Evolutionary conservation across 2,888 invertebrate species (phyloP), one percentile per base, ranked within the genome.

Genomic region (Caenorhabditis drosophilae): DNA sequence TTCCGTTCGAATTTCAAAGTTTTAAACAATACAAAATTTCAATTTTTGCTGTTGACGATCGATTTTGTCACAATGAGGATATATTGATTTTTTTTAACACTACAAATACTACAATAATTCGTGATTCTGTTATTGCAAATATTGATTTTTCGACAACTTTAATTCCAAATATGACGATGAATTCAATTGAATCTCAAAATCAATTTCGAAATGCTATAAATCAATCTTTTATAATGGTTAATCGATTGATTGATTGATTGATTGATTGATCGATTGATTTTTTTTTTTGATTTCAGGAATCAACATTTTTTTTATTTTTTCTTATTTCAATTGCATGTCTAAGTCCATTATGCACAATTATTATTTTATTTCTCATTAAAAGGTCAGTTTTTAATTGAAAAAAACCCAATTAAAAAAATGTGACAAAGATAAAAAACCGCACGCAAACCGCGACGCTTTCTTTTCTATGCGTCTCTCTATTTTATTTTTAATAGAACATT

Each of bases 61-160:
- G 62, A 22, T 75, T 62, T 45, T 73, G 73, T 47, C 67, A 71
- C 20, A 68, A 66, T 23, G 38, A 51, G 20, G 75, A 75, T 31
- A 51, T 52, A 1, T 42, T 52, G 12, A 36, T 61, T 12, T n/a
- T 58, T 2, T 68, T 76, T 58, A 62, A 59, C 27, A 48, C 73
- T 0, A 42, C 51, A 0, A 54, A 56, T 26, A 7, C 40, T 9
- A 31, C 31, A 31, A 9, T 12, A 3, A n/a, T 36, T 36, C 4
- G 11, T 9, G 36, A 36, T 12, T n/a, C 36, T 36, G 4, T n/a
- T 12, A n/a, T 36, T n/a, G 9, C 16, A 9, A 36, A 36, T 36
- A n/a, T 36, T 36, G 36, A n/a, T 36, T n/a, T 36, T 12, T 36
- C 36, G 36, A 4, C 4, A 36, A n/a, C 7, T 36, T 15, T 7